These are phyloP conservation scores for Pachycephala philippinensis DNA, from an alignment of 2,113 vertebrate genomes.

Conservation along the genomic window DNA sequence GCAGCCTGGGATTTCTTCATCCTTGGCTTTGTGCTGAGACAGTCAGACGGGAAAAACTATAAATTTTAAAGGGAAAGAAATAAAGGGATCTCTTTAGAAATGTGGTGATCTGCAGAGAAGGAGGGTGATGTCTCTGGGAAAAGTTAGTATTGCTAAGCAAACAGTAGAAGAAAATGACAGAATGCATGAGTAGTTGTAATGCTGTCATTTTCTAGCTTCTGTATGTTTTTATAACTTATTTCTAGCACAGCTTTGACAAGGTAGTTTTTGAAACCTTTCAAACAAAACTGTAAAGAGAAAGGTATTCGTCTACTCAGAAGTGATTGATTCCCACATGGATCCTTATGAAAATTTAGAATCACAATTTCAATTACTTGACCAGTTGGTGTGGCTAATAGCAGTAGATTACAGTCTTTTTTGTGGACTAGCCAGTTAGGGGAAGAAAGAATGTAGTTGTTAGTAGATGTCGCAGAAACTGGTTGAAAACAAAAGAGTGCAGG, in stretches of 20 bases:
- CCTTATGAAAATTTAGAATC: background rate
- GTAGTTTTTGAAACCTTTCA: background rate
- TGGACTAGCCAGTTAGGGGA: background rate
- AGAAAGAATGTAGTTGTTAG: background rate
- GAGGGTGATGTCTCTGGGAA: background rate
- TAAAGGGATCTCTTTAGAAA: background rate
- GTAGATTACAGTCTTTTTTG: background rate
- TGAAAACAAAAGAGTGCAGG: background rate
- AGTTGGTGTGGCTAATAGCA: background rate
- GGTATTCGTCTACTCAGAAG: background rate
- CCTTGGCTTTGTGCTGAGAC: background rate
- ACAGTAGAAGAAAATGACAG: background rate
- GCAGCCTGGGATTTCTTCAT: background rate
- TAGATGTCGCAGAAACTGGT: background rate
- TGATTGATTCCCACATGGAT: background rate
- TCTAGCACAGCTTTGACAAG: background rate
- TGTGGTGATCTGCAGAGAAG: background rate
- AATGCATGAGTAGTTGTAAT: background rate
- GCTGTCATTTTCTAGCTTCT: background rate
- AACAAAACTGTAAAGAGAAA: background rate
- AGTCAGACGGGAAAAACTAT: background rate
- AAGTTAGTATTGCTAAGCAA: background rate
- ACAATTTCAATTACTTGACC: background rate
- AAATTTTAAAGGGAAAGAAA: background rate
- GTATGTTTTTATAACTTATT: background rate